Evolutionary conservation across 2,888 invertebrate species (phyloP).

Genomic region (Timandra comae): DNA sequence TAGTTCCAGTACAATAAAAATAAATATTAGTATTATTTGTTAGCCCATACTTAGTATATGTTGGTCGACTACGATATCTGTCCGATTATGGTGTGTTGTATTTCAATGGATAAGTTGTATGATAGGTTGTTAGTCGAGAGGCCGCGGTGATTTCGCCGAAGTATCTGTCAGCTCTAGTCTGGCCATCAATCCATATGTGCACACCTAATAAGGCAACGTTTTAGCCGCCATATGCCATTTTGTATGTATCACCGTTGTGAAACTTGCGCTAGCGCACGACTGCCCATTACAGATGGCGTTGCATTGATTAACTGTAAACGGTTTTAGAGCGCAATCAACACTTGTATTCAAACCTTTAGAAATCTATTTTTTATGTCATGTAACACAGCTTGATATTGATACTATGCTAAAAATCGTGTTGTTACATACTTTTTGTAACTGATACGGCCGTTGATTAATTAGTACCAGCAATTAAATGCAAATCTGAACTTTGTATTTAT

Average conservation of each 20-base stretch:
- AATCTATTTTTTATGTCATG: constrained; percentile 19
- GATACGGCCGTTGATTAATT: constrained; percentile 24
- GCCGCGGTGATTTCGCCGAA: constrained; percentile 44
- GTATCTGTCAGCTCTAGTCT: constrained; percentile 37
- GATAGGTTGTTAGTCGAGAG: constrained; percentile 6
- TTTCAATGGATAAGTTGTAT: not conserved
- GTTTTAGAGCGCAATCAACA: constrained; percentile 50
- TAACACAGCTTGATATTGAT: constrained; percentile 30
- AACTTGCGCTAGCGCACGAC: constrained; percentile 30
- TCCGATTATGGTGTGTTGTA: not conserved
- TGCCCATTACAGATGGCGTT: constrained; percentile 48
- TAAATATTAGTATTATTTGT: too few species aligned
- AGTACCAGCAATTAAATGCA: constrained; percentile 15
- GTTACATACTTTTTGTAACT: constrained; percentile 26
- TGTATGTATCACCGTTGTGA: constrained; percentile 35
- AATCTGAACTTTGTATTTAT: constrained; percentile 16
- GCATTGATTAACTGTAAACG: constrained; percentile 61
- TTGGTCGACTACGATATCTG: too few species aligned
- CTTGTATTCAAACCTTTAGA: constrained; percentile 34
- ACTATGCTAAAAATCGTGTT: constrained; percentile 25
- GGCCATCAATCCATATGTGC: constrained; percentile 42
- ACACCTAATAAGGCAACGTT: constrained; percentile 53
- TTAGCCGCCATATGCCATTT: constrained; percentile 63
- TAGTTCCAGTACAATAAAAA: too few species aligned
- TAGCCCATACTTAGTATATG: too few species aligned